Conservation (phyloP, 2,888 invertebrate genomes). For the Plutella xylostella region DNA sequence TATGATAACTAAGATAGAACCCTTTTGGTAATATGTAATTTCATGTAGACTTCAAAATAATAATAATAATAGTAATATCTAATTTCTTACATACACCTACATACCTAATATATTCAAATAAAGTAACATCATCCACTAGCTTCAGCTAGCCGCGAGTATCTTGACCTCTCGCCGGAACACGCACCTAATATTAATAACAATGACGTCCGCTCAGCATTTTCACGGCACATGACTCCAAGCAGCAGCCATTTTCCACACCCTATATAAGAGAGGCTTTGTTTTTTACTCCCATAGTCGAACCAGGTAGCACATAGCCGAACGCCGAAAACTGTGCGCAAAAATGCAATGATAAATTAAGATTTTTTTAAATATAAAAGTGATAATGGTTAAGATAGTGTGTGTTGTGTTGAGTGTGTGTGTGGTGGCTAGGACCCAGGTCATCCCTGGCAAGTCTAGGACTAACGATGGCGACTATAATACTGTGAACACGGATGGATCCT, state of each 20-base stretch:
- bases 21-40: no score
- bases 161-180: slow-evolving; percentile 22
- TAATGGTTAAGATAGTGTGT: slow-evolving; percentile 40
- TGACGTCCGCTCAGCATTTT: slow-evolving; percentile 60
- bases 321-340: slow-evolving; percentile 27
- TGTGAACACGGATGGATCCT: slow-evolving; percentile 79
- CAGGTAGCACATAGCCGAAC: slow-evolving; percentile 31
- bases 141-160: slow-evolving; percentile 1
- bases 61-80: no score
- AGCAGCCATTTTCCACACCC: slow-evolving; percentile 55
- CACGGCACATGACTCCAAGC: slow-evolving; percentile 50
- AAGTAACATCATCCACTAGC: not conserved
- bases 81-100: no score
- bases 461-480: slow-evolving; percentile 73
- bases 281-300: slow-evolving; percentile 52
- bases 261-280: slow-evolving; percentile 58
- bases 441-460: slow-evolving; percentile 54
- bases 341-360: slow-evolving; percentile 24
- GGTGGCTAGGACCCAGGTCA: slow-evolving; percentile 51
- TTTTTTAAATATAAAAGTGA: slow-evolving; percentile 24
- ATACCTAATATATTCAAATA: not conserved
- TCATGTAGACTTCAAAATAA: no score
- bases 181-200: slow-evolving; percentile 50
- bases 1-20: no score
- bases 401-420: slow-evolving; percentile 49